Base-by-base conservation (phyloP, 2,113 vertebrate genomes). In the Myxocyprinus asiaticus region DNA sequence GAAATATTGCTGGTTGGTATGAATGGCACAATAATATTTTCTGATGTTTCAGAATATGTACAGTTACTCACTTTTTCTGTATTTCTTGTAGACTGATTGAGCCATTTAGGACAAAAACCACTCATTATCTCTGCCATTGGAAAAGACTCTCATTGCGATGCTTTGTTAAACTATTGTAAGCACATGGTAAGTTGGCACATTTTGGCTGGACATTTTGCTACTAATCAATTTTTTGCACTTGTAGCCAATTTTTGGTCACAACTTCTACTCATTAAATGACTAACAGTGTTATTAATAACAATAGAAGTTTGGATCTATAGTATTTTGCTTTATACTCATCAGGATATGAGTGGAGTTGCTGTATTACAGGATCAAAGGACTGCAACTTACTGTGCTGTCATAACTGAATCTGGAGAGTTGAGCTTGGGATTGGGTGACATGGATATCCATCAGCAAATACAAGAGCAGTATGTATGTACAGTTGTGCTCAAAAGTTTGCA, bases 361-460 rank as follows among this genome's bases (percentile, higher is more conserved):
- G 88, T 85, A 62, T 67, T 94, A 33, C 70, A 84, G 42, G 87
- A 82, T 51, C 89, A 90, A 9, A 90, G 80, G 75, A 94, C 93
- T 5, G 93, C 93, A 1, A 93, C 91, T 0, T 94, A 93, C 83
- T 94, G 92, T 73, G 91, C 77, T 7, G 89, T 93, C 6, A 92
- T 94, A 66, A 88, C 81, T 17, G 86, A 90, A 61, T 88, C 77
- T 3, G 96, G 96, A 71, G 96, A 97, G 73, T 84, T 97, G 82
- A 93, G 88, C 81, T n/a, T 96, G 0, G 95, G 93, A 70, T 58
- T 97, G 86, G 96, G 95, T 53, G 96, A 97, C 83, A 96, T 97
- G 95, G 95, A 95, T 74, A 90, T 96, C 86, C 96, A 97, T 81
- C 90, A 92, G 8, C 91, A 92, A 84, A 95, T 97, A 84, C 95